Percentiles rank a stretch among this genome's conserved stretches.
Evolutionary conservation across 2,113 vertebrate species (phyloP).

Genomic region (Indri indri): DNA sequence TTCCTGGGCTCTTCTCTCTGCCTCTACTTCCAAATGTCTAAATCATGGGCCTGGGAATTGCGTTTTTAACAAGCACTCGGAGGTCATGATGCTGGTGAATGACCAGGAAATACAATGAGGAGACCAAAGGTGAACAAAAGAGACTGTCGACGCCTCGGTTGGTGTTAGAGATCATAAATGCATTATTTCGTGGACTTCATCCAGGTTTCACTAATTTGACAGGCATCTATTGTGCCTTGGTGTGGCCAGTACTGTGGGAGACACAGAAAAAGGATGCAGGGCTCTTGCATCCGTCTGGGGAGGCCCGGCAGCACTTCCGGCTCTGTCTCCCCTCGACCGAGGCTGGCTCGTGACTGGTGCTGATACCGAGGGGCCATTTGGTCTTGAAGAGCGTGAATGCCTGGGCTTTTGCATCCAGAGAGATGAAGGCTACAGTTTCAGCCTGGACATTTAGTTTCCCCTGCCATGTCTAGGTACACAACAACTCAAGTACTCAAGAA

Average conservation of each 20-base stretch:
- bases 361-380: background rate
- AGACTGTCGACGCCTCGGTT: background rate
- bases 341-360: background rate
- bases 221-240: background rate
- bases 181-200: background rate
- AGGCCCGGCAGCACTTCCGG: background rate
- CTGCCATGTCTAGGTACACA: background rate
- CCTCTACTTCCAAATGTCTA: background rate
- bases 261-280: accelerated
- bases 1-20: background rate
- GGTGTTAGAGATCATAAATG: too few species aligned
- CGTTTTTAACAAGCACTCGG: background rate
- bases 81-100: background rate
- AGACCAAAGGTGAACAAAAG: background rate
- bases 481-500: background rate
- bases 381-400: background rate
- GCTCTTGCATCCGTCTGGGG: too few species aligned
- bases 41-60: background rate
- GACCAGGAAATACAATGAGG: background rate
- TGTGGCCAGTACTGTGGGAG: background rate
- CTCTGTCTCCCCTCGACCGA: too few species aligned
- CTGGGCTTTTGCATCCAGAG: background rate
- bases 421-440: background rate
- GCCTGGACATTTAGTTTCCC: background rate
- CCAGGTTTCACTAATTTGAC: background rate